phyloP scores from a whole-genome alignment of 35 echinoderm and acorn worm species.

The Heliocidaris tuberculata region DNA sequence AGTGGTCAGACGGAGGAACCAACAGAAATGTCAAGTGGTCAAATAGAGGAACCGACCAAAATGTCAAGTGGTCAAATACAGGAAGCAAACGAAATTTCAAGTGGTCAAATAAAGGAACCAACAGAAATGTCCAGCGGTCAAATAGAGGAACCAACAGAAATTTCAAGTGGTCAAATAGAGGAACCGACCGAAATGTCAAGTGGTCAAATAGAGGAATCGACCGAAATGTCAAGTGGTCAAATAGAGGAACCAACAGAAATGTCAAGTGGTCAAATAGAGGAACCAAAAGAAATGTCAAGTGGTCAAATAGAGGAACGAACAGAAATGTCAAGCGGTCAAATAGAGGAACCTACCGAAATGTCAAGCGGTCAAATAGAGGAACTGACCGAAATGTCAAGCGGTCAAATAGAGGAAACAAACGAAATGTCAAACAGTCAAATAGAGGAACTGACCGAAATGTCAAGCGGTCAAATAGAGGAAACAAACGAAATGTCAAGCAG shows the following conservation, averaged over 20 bases:
- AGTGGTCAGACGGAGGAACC: neutral
- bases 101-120: neutral
- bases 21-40: neutral
- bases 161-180: neutral
- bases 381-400: neutral
- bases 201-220: neutral
- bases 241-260: neutral
- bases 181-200: neutral
- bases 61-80: neutral
- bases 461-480: neutral
- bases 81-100: neutral
- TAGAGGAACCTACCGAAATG: neutral
- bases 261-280: neutral
- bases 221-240: neutral
- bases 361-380: neutral
- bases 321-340: neutral
- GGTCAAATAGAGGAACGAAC: neutral
- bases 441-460: neutral
- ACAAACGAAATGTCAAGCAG: neutral
- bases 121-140: neutral
- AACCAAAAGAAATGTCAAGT: neutral
- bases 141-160: neutral
- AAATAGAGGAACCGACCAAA: neutral
- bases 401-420: neutral
- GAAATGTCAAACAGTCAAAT: neutral